Percentiles rank a stretch among this genome's conserved stretches.
phyloP scores from a whole-genome alignment of 2,888 invertebrate genomes.

The Dendrolimus houi region DNA sequence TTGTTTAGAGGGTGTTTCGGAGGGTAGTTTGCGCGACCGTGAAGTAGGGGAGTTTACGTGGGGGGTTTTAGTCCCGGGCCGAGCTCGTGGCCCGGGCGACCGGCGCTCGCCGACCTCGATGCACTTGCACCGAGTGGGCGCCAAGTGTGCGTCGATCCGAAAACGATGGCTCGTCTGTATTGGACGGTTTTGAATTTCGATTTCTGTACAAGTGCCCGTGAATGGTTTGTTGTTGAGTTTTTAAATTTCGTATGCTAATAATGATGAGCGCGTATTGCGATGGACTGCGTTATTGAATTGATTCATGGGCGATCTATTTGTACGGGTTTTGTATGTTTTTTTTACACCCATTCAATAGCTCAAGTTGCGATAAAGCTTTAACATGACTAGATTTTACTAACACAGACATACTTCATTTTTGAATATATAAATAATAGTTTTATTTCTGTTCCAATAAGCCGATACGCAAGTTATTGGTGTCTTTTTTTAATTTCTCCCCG shows the following conservation, averaged over 20 bases:
- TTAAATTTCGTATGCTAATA: constrained; percentile 20
- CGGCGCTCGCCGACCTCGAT: constrained; percentile 30
- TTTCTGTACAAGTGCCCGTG: constrained; percentile 9
- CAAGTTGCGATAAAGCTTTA: too few relatives aligned
- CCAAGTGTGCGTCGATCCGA: constrained; percentile 37
- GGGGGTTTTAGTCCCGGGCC: constrained; percentile 47
- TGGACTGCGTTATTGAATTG: too few relatives aligned
- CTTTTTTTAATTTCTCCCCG: too few relatives aligned
- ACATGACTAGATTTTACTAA: too few relatives aligned
- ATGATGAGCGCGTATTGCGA: constrained; percentile 10
- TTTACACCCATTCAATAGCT: too few relatives aligned
- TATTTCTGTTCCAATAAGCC: too few relatives aligned
- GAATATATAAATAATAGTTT: too few relatives aligned
- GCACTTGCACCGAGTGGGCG: constrained; percentile 51
- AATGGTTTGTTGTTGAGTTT: background rate
- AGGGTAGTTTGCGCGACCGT: constrained; percentile 7
- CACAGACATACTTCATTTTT: too few relatives aligned
- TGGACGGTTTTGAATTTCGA: constrained; percentile 27
- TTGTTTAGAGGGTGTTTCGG: constrained; percentile 20
- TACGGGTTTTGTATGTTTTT: too few relatives aligned
- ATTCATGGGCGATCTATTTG: too few relatives aligned
- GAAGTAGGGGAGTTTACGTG: constrained; percentile 38
- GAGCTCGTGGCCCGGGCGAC: constrained; percentile 65
- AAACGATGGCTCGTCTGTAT: constrained; percentile 26
- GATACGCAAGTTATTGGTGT: too few relatives aligned